Percentiles rank a stretch among this genome's conserved stretches.
These are phyloP conservation scores for Dendrolimus houi DNA, from an alignment of 2,888 invertebrate species.

Conservation along the genomic window DNA sequence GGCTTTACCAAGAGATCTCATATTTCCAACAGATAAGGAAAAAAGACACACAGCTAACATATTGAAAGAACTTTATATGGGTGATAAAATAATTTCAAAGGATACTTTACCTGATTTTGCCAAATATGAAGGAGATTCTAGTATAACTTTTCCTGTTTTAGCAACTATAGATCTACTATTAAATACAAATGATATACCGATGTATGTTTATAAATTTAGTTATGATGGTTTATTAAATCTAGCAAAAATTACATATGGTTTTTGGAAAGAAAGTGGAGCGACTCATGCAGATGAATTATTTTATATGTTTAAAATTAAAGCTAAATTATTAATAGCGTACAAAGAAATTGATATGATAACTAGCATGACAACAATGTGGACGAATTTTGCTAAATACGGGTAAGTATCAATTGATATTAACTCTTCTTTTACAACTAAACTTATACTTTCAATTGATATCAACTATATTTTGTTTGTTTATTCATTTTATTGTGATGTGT, in stretches of 20 bases:
- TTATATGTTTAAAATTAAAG: conserved; percentile 49
- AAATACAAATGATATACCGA: conserved; percentile 27
- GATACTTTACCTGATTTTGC: conserved; percentile 43
- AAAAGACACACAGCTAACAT: conserved; percentile 28
- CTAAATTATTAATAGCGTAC: conserved; percentile 25
- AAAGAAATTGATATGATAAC: conserved; percentile 38
- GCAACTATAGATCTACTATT: conserved; percentile 39
- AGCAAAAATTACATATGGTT: conserved; percentile 40
- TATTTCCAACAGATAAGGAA: conserved; percentile 32
- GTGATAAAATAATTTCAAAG: conserved; percentile 46
- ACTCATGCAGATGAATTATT: conserved; percentile 66
- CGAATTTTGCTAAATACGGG: conserved; percentile 61
- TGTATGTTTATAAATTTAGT: conserved; percentile 48
- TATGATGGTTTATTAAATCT: conserved; percentile 57
- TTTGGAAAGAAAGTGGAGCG: conserved; percentile 41
- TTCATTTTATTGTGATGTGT: too few relatives aligned
- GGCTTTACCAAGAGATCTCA: conserved; percentile 50
- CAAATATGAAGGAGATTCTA: conserved; percentile 48
- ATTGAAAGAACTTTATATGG: conserved; percentile 55
- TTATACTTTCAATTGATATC: too few relatives aligned
- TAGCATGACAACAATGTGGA: conserved; percentile 51
- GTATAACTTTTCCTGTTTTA: conserved; percentile 47
- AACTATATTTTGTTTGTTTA: too few relatives aligned
- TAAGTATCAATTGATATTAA: conserved; percentile 18
- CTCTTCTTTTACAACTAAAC: too few relatives aligned